A percentile compares a stretch with the other conserved stretches of the same genome.
phyloP scores from a whole-genome alignment of 2,113 vertebrate genomes.

The Nematolebias whitei region DNA sequence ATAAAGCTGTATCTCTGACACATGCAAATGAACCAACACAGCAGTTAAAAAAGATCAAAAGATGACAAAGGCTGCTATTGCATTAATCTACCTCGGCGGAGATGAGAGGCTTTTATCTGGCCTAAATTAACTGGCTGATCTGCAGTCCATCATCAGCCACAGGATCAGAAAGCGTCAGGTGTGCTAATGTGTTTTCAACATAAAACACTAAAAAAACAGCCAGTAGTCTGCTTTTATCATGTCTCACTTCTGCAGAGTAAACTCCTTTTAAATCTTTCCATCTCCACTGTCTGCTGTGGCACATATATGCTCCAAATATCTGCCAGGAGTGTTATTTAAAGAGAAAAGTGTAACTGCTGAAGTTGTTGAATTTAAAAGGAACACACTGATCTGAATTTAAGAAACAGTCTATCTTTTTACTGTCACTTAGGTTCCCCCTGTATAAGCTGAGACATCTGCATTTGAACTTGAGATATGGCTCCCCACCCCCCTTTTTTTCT shows the following conservation, averaged over 20 bases:
- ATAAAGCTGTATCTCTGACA: conserved; percentile 79
- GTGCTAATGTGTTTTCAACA: conserved; percentile 64
- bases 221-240: conserved; percentile 64
- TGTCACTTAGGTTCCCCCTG: conserved; percentile 6
- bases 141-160: conserved; percentile 71
- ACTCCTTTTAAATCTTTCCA: conserved; percentile 58
- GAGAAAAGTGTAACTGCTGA: conserved; percentile 31
- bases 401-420: neutral
- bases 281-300: conserved; percentile 28
- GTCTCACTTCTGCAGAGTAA: conserved; percentile 36
- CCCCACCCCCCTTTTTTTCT: conserved; percentile 48
- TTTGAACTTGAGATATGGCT: conserved; percentile 65
- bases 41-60: conserved; percentile 78
- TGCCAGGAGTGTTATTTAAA: conserved; percentile 7
- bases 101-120: conserved; percentile 76
- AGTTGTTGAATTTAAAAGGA: conserved; percentile 29
- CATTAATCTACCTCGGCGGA: conserved; percentile 76
- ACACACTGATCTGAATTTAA: neutral
- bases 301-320: conserved; percentile 2
- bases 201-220: conserved; percentile 65
- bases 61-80: conserved; percentile 78
- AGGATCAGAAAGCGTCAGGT: conserved; percentile 69
- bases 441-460: conserved; percentile 28
- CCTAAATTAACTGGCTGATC: conserved; percentile 77
- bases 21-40: conserved; percentile 80